Evolutionary conservation across 1,140 invertebrate species (phyloP), one percentile per base, ranked within the genome.

Genomic region (Aplysia californica): DNA sequence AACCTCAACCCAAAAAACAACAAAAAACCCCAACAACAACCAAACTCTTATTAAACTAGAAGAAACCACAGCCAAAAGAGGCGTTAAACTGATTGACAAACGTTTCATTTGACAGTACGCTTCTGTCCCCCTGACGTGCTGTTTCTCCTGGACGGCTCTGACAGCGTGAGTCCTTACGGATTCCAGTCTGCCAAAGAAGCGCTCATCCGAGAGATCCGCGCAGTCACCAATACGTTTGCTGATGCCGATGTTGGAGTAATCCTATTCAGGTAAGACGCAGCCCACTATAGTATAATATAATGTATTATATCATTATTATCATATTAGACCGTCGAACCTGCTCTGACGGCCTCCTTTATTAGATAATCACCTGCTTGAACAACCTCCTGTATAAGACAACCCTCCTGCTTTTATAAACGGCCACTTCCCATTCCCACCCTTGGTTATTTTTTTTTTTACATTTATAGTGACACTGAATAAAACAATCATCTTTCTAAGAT

Each of bases 71-170:
- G n/a, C n/a, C 44, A 15, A 15, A 15, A 50, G 44, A 15, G 10
- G n/a, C n/a, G n/a, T 15, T 23, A 6, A 23, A 23, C 6, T 59
- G 31, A 23, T 6, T 66, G 64, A 10, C 35, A n/a, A n/a, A n/a
- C n/a, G n/a, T 66, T 10, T 66, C 10, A 15, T 66, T 15, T 10
- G 21, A 0, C 65, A 78, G 77, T 78, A 18, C 74, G 55, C 36
- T 35, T 56, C 21, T 79, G 78, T 64, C 78, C 78, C 0, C 59
- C 71, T 21, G 69, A 79, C 33, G 73, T 79, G 39, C 44, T 79
- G 18, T 79, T 79, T 44, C 29, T 79, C 15, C 73, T 79, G 58
- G 78, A 79, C 55, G 73, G 73, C 10, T 79, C 78, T 10, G 78
- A 76, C 68, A 79, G 78, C 26, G 35, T 79, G 18, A 61, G 67